A percentile compares a stretch with the other conserved stretches of the same genome.
Conservation (phyloP, 2,113 vertebrate species). For the Camelus bactrianus region DNA sequence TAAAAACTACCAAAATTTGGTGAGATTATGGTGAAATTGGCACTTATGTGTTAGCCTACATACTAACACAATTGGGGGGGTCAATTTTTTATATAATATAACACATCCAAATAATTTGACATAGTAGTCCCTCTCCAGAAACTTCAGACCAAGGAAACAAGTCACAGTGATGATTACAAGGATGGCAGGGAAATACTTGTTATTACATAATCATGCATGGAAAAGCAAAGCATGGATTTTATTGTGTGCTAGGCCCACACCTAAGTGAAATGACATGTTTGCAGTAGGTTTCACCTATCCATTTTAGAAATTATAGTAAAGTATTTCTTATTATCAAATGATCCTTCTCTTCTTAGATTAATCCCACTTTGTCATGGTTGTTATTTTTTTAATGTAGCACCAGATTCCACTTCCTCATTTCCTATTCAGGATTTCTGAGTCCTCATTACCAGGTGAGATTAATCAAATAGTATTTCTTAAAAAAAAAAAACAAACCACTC, state of each 20-base stretch:
- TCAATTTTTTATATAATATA: background rate
- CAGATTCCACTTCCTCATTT: background rate
- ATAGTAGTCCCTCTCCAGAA: background rate
- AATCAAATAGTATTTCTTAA: background rate
- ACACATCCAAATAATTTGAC: background rate
- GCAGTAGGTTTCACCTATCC: background rate
- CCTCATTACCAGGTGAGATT: background rate
- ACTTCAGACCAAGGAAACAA: background rate
- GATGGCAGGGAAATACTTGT: background rate
- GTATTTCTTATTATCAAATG: background rate
- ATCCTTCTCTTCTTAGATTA: background rate
- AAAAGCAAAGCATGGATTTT: background rate
- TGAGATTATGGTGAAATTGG: background rate
- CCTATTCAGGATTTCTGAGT: background rate
- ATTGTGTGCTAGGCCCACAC: background rate
- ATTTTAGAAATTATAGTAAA: background rate
- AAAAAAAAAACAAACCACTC: background rate
- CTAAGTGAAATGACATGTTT: background rate
- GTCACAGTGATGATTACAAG: background rate
- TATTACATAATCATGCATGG: background rate
- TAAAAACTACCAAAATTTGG: background rate
- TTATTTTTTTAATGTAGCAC: background rate
- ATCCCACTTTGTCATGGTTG: background rate
- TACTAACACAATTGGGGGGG: background rate
- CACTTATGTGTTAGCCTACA: background rate